phyloP scores from a whole-genome alignment of 2,797 vertebrate genomes.

The Ctenochaetus hawaiiensis region DNA sequence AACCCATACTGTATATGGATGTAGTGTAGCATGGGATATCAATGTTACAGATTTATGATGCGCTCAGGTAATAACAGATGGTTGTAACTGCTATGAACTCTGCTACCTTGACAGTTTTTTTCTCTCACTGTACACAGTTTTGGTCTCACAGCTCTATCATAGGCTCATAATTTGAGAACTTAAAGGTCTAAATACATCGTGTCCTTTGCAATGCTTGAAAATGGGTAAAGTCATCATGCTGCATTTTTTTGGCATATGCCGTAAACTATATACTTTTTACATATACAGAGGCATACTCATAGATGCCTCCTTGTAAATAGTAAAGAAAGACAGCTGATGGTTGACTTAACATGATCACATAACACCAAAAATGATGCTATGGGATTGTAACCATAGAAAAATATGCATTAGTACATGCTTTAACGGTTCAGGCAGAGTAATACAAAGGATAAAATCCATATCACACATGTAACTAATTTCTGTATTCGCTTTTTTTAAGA shows the following conservation, averaged over 20 bases:
- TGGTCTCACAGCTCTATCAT: background rate
- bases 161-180: background rate
- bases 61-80: slow-evolving; percentile 27
- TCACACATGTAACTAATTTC: background rate
- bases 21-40: slow-evolving; percentile 3
- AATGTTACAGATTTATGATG: slow-evolving; percentile 20
- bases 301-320: no score
- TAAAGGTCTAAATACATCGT: background rate
- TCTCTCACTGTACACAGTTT: background rate
- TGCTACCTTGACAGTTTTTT: slow-evolving; percentile 10
- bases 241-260: background rate
- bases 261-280: no score
- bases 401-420: background rate
- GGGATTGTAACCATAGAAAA: background rate
- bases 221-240: background rate
- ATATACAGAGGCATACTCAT: no score
- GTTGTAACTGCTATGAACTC: slow-evolving; percentile 4
- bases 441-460: background rate
- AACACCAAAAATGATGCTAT: background rate
- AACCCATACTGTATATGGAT: slow-evolving; percentile 33
- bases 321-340: no score
- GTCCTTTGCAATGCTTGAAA: background rate
- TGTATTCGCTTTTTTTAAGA: no score
- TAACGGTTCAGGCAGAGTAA: background rate
- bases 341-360: background rate